Percentiles rank a stretch among this genome's conserved stretches.
Conservation (phyloP, 64 coral and sea anemone genomes). For the Montipora capricornis region DNA sequence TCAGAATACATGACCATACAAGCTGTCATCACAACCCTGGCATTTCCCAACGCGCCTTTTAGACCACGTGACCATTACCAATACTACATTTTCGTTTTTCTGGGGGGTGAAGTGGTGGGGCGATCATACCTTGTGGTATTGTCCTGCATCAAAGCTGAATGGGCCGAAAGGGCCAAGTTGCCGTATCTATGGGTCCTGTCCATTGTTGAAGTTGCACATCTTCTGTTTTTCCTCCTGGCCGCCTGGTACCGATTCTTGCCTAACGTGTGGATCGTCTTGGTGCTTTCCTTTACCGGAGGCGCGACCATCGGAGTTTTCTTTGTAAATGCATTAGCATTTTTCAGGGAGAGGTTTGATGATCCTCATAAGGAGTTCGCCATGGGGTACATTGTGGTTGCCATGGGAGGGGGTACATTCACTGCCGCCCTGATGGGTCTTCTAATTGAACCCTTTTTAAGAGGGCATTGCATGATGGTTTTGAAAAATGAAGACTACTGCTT, state of each 20-base stretch:
- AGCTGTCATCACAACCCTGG: slow-evolving; percentile 71
- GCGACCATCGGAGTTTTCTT: slow-evolving; percentile 64
- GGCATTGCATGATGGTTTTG: slow-evolving; percentile 63
- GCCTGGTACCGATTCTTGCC: slow-evolving; percentile 88
- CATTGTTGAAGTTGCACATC: slow-evolving; percentile 58
- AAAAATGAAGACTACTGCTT: slow-evolving; percentile 76
- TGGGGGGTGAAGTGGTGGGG: slow-evolving; percentile 73
- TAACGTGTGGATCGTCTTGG: slow-evolving; percentile 48
- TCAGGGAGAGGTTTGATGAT: slow-evolving; percentile 68
- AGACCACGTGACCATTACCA: slow-evolving; percentile 89
- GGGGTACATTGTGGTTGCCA: slow-evolving; percentile 69
- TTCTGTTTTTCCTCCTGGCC: slow-evolving; percentile 71
- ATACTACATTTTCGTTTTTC: slow-evolving; percentile 75
- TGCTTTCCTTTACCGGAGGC: slow-evolving; percentile 64
- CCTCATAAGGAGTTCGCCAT: slow-evolving; percentile 78
- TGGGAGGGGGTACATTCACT: slow-evolving; percentile 66
- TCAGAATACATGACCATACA: slow-evolving; percentile 85
- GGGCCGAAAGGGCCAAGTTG: slow-evolving; percentile 70
- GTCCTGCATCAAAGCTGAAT: slow-evolving; percentile 72
- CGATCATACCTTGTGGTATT: slow-evolving; percentile 79
- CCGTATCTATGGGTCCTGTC: slow-evolving; percentile 75
- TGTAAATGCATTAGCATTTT: slow-evolving; percentile 66
- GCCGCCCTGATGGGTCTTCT: slow-evolving; percentile 71
- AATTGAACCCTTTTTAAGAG: slow-evolving; percentile 62
- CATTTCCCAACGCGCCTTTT: slow-evolving; percentile 76